Percentiles rank a stretch among this genome's conserved stretches.
phyloP scores from a whole-genome alignment of 2,113 vertebrate species.

The Laticauda laticaudata region DNA sequence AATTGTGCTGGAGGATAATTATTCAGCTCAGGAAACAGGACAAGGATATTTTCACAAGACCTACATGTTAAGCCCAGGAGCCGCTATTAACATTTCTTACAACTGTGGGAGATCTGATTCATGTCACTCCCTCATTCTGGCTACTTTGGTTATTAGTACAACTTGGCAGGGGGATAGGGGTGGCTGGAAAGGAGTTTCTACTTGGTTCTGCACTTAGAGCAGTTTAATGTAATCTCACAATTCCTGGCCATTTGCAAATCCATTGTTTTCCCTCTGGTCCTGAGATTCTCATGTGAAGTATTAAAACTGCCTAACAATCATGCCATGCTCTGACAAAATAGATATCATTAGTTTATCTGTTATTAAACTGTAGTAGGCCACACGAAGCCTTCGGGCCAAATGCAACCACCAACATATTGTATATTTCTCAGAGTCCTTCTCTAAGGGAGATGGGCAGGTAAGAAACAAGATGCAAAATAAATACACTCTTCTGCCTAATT shows the following conservation, averaged over 20 bases:
- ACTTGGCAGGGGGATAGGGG: neutral
- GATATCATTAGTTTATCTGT: neutral
- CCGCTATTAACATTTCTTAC: constrained; percentile 1
- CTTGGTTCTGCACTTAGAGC: neutral
- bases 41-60: neutral
- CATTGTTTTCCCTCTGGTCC: neutral
- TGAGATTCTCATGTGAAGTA: neutral
- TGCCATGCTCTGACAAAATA: neutral
- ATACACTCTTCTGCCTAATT: neutral
- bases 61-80: neutral
- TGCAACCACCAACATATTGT: neutral
- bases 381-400: neutral
- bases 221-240: neutral
- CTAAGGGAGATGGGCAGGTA: neutral
- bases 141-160: neutral
- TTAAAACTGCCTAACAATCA: neutral
- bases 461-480: neutral
- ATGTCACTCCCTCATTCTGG: neutral
- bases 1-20: neutral
- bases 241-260: neutral
- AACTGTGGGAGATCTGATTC: neutral
- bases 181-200: neutral
- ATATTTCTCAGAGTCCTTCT: neutral
- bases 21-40: neutral
- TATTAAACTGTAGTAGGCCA: neutral